Conservation (phyloP, 2,888 invertebrate genomes). For the Strigamia maritima region DNA sequence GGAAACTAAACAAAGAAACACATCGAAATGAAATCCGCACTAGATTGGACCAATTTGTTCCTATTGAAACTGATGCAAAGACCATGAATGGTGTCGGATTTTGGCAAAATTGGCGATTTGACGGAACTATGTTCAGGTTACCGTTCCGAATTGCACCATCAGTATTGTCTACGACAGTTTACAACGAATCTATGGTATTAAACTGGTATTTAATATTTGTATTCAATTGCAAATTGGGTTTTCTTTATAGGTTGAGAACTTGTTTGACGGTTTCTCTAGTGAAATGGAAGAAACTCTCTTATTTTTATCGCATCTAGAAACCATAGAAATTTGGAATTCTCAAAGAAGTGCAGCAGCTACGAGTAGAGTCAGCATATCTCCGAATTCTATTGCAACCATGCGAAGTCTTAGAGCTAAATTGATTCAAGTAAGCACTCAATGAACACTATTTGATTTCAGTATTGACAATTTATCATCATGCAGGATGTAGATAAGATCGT, state of each 20-base stretch:
- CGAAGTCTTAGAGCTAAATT: too few relatives aligned
- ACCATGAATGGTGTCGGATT: not conserved
- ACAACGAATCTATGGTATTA: too few relatives aligned
- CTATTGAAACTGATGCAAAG: not conserved
- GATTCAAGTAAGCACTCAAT: too few relatives aligned
- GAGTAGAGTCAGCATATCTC: too few relatives aligned
- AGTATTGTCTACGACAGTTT: too few relatives aligned
- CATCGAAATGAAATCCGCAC: not conserved
- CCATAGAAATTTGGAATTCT: not conserved
- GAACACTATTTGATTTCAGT: too few relatives aligned
- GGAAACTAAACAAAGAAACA: not conserved
- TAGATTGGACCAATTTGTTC: not conserved
- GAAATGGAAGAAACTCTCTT: not conserved
- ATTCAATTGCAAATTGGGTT: too few relatives aligned
- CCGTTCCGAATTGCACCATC: too few relatives aligned
- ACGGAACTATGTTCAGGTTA: not conserved
- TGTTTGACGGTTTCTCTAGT: not conserved
- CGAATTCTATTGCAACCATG: too few relatives aligned
- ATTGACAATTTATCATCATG: too few relatives aligned
- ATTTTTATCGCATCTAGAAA: not conserved
- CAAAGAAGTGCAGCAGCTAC: not conserved
- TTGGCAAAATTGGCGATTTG: not conserved
- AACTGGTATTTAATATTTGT: too few relatives aligned
- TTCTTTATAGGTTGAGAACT: not conserved
- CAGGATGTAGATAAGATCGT: too few relatives aligned